Evolutionary conservation across 2,888 invertebrate species (phyloP).

Genomic region (Campoletis raptor): DNA sequence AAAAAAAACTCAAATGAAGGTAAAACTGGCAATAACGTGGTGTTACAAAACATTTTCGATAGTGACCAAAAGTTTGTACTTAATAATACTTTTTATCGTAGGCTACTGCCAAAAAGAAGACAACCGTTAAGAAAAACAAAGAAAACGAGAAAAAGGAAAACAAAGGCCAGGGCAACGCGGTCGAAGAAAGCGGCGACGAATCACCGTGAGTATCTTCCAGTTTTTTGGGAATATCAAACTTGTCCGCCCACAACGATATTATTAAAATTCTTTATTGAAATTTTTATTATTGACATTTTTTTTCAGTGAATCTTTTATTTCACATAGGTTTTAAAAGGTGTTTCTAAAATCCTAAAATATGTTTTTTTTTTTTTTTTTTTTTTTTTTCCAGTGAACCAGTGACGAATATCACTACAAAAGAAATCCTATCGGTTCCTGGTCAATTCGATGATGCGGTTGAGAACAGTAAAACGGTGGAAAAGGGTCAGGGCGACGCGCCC

Average conservation of each 20-base stretch:
- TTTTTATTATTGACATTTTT: too few species aligned
- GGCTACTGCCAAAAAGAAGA: conserved; percentile 82
- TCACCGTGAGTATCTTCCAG: conserved; percentile 76
- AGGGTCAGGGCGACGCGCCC: conserved; percentile 80
- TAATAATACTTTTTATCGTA: conserved; percentile 69
- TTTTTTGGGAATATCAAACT: too few species aligned
- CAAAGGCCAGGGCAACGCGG: conserved; percentile 79
- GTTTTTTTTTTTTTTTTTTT: conserved; percentile 18
- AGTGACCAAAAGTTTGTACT: conserved; percentile 39
- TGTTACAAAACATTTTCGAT: background rate
- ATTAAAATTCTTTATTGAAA: too few species aligned
- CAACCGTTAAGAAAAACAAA: conserved; percentile 79
- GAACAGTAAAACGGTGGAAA: conserved; percentile 78
- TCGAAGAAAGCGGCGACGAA: conserved; percentile 80
- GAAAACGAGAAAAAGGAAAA: conserved; percentile 80
- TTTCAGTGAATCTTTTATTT: too few species aligned
- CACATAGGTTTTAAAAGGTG: too few species aligned
- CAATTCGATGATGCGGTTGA: conserved; percentile 81
- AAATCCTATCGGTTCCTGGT: conserved; percentile 75
- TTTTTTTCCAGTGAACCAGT: conserved; percentile 73
- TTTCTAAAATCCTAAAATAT: background rate
- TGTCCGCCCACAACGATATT: too few species aligned
- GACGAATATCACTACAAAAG: conserved; percentile 76
- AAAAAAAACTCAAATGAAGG: conserved; percentile 84
- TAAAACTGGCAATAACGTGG: conserved; percentile 67